Conservation (phyloP, 2,113 vertebrate genomes). For the Grammomys dolichurus region DNA sequence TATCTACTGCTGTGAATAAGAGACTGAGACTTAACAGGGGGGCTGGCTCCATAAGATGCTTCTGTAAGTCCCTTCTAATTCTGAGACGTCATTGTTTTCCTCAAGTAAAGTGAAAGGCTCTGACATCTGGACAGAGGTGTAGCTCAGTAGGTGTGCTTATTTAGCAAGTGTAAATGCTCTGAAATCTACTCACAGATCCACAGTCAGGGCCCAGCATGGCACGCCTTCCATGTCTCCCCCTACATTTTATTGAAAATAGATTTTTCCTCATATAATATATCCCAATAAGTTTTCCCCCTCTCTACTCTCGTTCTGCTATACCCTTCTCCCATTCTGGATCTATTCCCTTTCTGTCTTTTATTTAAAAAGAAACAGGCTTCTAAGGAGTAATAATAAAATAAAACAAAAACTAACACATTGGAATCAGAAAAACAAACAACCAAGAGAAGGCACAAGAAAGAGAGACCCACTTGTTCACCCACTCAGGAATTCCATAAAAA, state of each 20-base stretch:
- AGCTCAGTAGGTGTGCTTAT: background rate
- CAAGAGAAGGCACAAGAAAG: background rate
- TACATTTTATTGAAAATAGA: background rate
- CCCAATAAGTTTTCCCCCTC: background rate
- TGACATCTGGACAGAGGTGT: background rate
- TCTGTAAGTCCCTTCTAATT: constrained; percentile 30
- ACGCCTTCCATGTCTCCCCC: background rate
- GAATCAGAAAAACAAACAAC: background rate
- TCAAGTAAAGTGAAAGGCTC: background rate
- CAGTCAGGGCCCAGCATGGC: background rate
- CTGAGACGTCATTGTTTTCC: background rate
- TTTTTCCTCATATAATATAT: background rate
- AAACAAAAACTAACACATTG: background rate
- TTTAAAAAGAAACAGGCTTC: background rate
- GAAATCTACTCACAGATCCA: background rate
- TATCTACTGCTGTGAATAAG: background rate
- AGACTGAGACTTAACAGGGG: background rate
- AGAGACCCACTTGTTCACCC: background rate
- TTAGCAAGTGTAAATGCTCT: background rate
- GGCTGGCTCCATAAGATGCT: background rate
- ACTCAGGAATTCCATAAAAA: background rate
- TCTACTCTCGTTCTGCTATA: background rate
- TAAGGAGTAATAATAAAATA: background rate
- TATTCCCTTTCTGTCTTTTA: background rate
- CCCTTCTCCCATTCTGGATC: background rate